Evolutionary conservation across 1,140 invertebrate species (phyloP).

Genomic region (Eulimnadia texana): DNA sequence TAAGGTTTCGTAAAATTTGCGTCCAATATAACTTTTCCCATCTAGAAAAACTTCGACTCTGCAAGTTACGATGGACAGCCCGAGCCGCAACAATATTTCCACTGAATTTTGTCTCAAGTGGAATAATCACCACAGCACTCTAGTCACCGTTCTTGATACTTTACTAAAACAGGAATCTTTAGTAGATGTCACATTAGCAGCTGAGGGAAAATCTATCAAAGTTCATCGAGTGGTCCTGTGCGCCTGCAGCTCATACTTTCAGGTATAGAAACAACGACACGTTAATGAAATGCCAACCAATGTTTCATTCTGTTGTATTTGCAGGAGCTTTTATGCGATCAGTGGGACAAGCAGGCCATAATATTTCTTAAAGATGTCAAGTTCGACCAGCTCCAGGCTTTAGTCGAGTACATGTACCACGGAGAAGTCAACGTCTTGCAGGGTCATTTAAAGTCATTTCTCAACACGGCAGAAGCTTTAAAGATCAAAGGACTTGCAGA

Average conservation of each 20-base stretch:
- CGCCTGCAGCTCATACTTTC: constrained; percentile 41
- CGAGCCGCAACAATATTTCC: constrained; percentile 18
- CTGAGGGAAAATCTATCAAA: constrained; percentile 43
- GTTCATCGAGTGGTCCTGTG: constrained; percentile 41
- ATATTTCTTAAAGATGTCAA: constrained; percentile 57
- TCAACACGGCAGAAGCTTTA: constrained; percentile 66
- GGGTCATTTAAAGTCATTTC: constrained; percentile 55
- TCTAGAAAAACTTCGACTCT: too few relatives aligned
- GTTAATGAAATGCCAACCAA: too few relatives aligned
- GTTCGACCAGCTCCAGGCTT: constrained; percentile 47
- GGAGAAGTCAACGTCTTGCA: constrained; percentile 58
- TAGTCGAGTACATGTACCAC: constrained; percentile 42
- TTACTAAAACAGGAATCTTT: constrained; percentile 34
- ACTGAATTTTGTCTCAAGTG: constrained; percentile 83
- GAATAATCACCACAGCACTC: constrained; percentile 85
- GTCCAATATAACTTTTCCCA: too few relatives aligned
- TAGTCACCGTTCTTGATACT: constrained; percentile 66
- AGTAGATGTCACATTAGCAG: constrained; percentile 65
- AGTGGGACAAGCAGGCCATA: constrained; percentile 1
- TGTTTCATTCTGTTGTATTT: too few relatives aligned
- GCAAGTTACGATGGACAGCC: not conserved
- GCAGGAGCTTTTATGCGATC: not conserved
- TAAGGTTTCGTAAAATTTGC: too few relatives aligned
- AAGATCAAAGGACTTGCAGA: constrained; percentile 54
- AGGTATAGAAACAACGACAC: constrained; percentile 27